Percentiles rank a stretch among this genome's conserved stretches.
Conservation (phyloP, 2,113 vertebrate genomes). For the Serinus canaria region DNA sequence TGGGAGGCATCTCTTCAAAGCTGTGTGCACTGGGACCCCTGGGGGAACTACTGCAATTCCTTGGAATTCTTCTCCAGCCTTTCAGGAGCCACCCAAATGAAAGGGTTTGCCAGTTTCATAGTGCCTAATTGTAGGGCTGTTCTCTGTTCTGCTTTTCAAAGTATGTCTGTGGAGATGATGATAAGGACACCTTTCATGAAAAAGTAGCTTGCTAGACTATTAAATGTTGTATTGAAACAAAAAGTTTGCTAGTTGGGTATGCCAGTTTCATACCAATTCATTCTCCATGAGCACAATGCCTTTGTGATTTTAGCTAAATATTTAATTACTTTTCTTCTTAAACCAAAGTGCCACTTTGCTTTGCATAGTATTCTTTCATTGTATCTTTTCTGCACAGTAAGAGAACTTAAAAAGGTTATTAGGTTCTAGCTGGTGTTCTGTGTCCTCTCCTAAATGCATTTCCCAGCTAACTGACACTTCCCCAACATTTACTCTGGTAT, state of each 20-base stretch:
- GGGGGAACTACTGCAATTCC: not conserved
- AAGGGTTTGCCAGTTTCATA: not conserved
- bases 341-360: not conserved
- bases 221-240: not conserved
- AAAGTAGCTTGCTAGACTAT: not conserved
- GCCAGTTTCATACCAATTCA: not conserved
- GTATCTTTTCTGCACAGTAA: not conserved
- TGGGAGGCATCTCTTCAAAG: not conserved
- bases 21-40: fast-evolving
- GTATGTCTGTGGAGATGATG: not conserved
- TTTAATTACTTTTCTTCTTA: not conserved
- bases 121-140: not conserved
- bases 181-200: not conserved
- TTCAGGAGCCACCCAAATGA: not conserved
- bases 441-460: not conserved
- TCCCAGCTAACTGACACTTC: not conserved
- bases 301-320: not conserved
- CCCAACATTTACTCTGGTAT: not conserved
- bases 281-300: not conserved
- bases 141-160: conserved; percentile 1
- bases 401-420: not conserved
- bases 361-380: not conserved
- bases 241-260: not conserved
- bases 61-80: conserved; percentile 20
- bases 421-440: not conserved